Evolutionary conservation across 2,888 invertebrate genomes (phyloP).

Genomic region (Malacosoma neustria): DNA sequence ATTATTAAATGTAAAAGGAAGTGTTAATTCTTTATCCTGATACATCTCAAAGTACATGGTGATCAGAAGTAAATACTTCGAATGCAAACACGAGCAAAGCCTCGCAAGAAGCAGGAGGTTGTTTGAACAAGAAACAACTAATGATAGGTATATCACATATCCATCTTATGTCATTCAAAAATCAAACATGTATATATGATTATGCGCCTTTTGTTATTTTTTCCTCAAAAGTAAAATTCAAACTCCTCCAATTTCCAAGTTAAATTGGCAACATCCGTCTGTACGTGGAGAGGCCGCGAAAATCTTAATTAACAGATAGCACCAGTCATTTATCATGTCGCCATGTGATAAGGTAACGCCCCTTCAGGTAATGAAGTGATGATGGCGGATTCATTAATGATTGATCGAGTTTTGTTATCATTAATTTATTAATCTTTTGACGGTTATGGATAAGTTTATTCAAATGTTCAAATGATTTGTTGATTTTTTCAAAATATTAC

Average conservation of each 20-base stretch:
- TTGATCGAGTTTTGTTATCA: constrained; percentile 25
- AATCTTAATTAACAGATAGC: constrained; percentile 74
- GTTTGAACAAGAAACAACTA: too few relatives aligned
- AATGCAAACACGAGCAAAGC: too few relatives aligned
- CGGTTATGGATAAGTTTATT: not conserved
- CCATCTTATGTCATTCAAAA: too few relatives aligned
- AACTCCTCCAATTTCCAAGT: constrained; percentile 41
- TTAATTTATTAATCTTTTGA: constrained; percentile 11
- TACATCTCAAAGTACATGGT: too few relatives aligned
- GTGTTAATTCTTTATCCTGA: too few relatives aligned
- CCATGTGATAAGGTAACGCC: constrained; percentile 52
- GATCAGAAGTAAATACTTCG: too few relatives aligned
- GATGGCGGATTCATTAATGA: constrained; percentile 28
- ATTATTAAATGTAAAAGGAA: too few relatives aligned
- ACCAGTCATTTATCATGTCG: constrained; percentile 50
- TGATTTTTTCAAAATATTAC: not conserved
- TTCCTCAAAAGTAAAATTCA: constrained; percentile 2
- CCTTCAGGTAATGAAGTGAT: constrained; percentile 36
- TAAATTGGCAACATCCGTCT: constrained; percentile 63
- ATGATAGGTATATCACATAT: too few relatives aligned
- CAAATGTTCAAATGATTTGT: not conserved
- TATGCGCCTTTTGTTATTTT: too few relatives aligned
- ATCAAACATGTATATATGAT: too few relatives aligned
- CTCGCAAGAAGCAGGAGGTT: too few relatives aligned
- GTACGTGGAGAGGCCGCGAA: constrained; percentile 61